Evolutionary conservation across 2,113 vertebrate species (phyloP), one percentile per base, ranked within the genome.

Genomic region (Takifugu flavidus): DNA sequence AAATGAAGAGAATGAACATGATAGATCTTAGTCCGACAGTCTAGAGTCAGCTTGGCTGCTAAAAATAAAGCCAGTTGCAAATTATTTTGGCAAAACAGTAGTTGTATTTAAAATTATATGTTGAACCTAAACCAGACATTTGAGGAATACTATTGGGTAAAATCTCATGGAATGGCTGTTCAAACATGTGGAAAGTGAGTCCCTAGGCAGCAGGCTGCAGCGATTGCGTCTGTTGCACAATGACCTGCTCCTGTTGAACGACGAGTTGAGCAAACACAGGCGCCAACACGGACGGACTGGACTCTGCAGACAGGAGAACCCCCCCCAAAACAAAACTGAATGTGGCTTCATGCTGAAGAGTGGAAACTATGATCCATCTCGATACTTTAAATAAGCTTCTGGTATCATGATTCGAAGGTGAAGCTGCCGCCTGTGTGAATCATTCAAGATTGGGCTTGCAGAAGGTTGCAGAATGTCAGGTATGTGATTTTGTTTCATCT

Each of bases 261-360:
- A 79, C 79, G 80, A 62, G 59, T 49, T 80, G 73, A 58, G n/a
- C 77, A 74, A 65, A 71, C 52, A 56, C 43, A 58, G 6, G 27
- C 26, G 15, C 28, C 5, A 7, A 50, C 8, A 4, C 25, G 13
- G 50, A 20, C 2, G 56, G 49, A 39, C 58, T 3, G 44, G 6
- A 50, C 39, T 46, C 47, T 20, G 11, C 29, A 4, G 3, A 53
- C 34, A 39, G 34, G 34, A 39, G 34, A 34, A 34, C 4, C 31
- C 31, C 1, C 5, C 6, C 13, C 27, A 42, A 60, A 50, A 56
- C 61, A 54, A 34, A 44, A 28, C 1, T 4, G 3, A 25, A 42
- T 51, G 31, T 20, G 29, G 46, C 46, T 58, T 42, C 25, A 2
- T 11, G 1, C 2, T 15, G 27, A 15, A 25, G 39, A 2, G 28